Base-by-base conservation (phyloP, 2,797 vertebrate species). In the Lerista edwardsae region DNA sequence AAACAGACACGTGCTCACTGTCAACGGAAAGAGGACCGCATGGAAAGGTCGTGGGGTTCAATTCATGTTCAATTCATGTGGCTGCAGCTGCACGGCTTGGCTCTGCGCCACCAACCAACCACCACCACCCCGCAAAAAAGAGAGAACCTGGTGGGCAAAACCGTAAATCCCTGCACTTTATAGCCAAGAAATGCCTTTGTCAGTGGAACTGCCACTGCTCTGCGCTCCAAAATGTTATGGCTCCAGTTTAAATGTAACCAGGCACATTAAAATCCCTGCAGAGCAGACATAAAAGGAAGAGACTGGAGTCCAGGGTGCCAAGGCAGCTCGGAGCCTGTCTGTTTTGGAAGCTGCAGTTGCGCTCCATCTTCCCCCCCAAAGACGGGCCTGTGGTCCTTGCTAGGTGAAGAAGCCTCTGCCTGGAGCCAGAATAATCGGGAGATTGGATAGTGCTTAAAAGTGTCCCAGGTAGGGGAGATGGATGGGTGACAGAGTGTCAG, bases 131-230 rank as follows among this genome's bases (percentile, higher is more conserved):
- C 25, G 3, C 6, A n/a, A 23, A 25, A 36, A 51, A 31, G 7
- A 44, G 61, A 67, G 27, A 68, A 31, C 17, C 62, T 25, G 34
- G 64, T 23, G 9, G 14, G 51, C 31, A 83, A 65, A 31, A 23
- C 44, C 3, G 10, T 75, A 75, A 79, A 68, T 68, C 65, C 78
- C 91, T 87, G 90, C 87, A 90, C 90, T 85, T 68, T 86, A 88
- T 88, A 89, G 88, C 89, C 89, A 76, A 93, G 82, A 81, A 91
- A 91, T 1, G 84, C 88, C 84, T 86, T 77, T 39, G 89, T 92
- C 87, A 90, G 90, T 89, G 89, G 95, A 93, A 78, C 90, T 92
- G 92, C 77, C 87, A 75, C 90, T 44, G 39, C 93, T 94, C 47
- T 5, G 82, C 84, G 67, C 72, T 88, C 94, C 85, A 80, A 85